Evolutionary conservation across 2,113 vertebrate species (phyloP), one percentile per base, ranked within the genome.

Genomic region (Astur gentilis): DNA sequence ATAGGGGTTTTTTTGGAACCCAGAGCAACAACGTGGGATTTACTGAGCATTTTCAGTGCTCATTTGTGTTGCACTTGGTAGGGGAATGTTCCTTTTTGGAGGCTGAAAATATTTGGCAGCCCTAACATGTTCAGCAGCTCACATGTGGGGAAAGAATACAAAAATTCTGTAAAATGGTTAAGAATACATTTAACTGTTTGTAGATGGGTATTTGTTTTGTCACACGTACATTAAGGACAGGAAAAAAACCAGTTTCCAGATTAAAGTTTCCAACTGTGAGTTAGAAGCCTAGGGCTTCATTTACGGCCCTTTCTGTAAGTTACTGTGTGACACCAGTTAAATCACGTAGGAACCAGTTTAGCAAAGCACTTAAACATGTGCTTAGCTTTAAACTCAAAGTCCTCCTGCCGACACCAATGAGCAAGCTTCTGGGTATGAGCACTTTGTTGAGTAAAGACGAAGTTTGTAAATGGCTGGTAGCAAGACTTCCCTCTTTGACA

Each of bases 31-130:
- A 83, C 7, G 27, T 83, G 64, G 29, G 75, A 92, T 94, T 91
- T 85, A 87, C 64, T 67, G 64, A 91, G 25, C 21, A 60, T 93
- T 97, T 96, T 83, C 81, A 83, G 67, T 32, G 54, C 49, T 90
- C 44, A 45, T 65, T 93, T 94, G 27, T 86, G 70, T 34, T 65
- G 64, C 36, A 72, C 16, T 96, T 94, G 49, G 75, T 90, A 71
- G 69, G 57, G 23, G 32, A 96, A 83, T 50, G 62, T 82, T 97
- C 82, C 10, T 90, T 91, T 86, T 78, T 64, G 60, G 81, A 91
- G n/a, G n/a, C 81, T 91, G 77, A 90, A 96, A 86, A 45, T 72
- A 90, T 61, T 88, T 97, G 95, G 92, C 77, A 94, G 38, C n/a
- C 47, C 26, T 62, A 69, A 31, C 49, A 40, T 19, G 27, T 84